These are phyloP conservation scores for Corythaixoides concolor DNA, from an alignment of 2,113 vertebrate species.

Conservation along the genomic window DNA sequence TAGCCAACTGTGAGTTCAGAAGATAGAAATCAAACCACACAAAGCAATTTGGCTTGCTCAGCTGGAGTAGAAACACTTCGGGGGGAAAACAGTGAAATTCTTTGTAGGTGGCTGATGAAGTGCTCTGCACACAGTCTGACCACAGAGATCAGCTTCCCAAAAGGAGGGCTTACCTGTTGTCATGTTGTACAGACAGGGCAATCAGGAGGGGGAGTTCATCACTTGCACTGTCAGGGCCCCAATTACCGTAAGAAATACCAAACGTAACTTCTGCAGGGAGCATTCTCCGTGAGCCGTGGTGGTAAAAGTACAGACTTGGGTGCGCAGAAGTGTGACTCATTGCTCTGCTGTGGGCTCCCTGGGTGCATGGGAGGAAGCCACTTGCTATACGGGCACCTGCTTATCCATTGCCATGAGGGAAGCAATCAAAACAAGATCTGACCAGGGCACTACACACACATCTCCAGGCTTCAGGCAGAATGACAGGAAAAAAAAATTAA, in stretches of 20 bases:
- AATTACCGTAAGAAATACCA: not conserved
- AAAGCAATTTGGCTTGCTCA: slow-evolving; percentile 14
- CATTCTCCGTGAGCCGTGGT: not conserved
- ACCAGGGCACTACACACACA: not conserved
- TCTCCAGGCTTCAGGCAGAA: not conserved
- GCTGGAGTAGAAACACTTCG: not conserved
- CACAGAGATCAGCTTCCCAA: not conserved
- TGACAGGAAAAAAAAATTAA: not conserved
- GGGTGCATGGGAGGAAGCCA: not conserved
- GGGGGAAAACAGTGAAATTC: not conserved
- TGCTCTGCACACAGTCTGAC: not conserved
- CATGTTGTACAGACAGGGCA: not conserved
- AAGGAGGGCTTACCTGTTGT: not conserved
- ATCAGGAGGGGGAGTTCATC: not conserved
- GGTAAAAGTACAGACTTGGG: not conserved
- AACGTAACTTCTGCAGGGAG: not conserved
- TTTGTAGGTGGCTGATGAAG: not conserved
- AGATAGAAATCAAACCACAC: not conserved
- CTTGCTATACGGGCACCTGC: fast-evolving
- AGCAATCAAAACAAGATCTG: not conserved
- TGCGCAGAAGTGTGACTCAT: not conserved
- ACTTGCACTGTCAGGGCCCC: not conserved
- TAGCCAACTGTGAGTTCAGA: not conserved
- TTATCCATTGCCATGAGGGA: not conserved
- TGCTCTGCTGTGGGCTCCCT: not conserved